Base-by-base conservation (phyloP, 2,113 vertebrate species). In the Gorsachius goisagi region DNA sequence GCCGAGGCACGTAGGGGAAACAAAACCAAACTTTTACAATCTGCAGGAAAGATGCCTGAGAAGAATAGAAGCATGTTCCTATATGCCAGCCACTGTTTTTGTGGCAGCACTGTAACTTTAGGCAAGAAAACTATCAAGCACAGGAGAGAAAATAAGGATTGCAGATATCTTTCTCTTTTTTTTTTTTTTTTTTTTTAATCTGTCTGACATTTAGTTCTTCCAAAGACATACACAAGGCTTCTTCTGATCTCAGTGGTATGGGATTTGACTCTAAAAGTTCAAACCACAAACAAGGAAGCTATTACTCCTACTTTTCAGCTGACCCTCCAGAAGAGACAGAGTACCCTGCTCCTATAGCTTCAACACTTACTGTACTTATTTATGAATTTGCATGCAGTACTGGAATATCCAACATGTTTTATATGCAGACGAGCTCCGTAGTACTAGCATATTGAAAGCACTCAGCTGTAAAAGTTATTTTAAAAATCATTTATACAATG, bases 31-130 rank as follows among this genome's bases (percentile, higher is more conserved):
- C 41, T 87, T 93, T 92, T 87, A 45, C 37, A 91, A 55, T 75
- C 90, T 41, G 7, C 73, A 72, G 37, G 69, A 92, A 96, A 96
- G 80, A 96, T 97, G 97, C 89, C 88, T 97, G 88, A 85, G 91
- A 87, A 94, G 58, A 89, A 89, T 20, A 58, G 35, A 87, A 85
- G 49, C 32, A 15, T 86, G 45, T 58, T 94, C 64, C 24, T 86
- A 19, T 44, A 44, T 18, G 33, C 13, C 2, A 2, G 30, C 6
- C 35, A 32, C 32, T 53, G 39, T 4, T 78, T 82, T 28, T n/a
- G 60, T 63, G 21, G 59, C 30, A 89, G 39, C 10, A 22, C 37
- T 3, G 3, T 52, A 80, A 78, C 35, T 58, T 84, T 22, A 85
- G 69, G 47, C 5, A 80, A 79, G 47, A 35, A 59, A 21, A 30